These are phyloP conservation scores for Arbacia lixula DNA, from an alignment of 53 echinoderm and acorn worm genomes.

Conservation along the genomic window DNA sequence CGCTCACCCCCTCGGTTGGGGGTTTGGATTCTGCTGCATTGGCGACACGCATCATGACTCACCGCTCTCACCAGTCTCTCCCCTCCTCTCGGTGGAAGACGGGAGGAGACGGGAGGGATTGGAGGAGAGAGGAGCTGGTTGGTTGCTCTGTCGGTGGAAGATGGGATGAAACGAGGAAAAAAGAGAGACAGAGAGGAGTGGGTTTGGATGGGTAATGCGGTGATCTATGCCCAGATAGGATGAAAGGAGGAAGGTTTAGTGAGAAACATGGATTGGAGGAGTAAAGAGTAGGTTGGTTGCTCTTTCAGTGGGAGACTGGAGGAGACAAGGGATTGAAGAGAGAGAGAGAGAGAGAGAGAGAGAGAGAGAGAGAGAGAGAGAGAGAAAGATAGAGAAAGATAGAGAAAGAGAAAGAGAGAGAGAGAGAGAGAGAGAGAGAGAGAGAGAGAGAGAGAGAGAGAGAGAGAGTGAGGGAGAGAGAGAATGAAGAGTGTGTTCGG, in stretches of 20 bases:
- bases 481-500: neutral
- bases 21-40: too few relatives aligned
- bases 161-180: neutral
- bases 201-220: neutral
- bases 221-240: neutral
- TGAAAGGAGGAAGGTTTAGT: neutral
- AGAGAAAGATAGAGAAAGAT: neutral
- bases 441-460: neutral
- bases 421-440: neutral
- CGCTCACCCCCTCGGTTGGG: too few relatives aligned
- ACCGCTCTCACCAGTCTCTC: neutral
- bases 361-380: neutral
- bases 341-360: neutral
- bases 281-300: too few relatives aligned
- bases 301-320: too few relatives aligned
- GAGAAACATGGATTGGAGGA: neutral
- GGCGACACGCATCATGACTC: slow-evolving; percentile 34
- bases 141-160: neutral
- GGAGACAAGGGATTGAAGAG: neutral
- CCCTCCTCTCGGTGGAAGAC: too few relatives aligned
- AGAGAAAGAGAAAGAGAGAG: neutral
- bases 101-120: slow-evolving; percentile 10
- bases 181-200: neutral
- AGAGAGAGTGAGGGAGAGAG: neutral
- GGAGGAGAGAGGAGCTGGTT: too few relatives aligned